phyloP scores from a whole-genome alignment of 2,888 invertebrate species.

The Agriopis aurantiaria region DNA sequence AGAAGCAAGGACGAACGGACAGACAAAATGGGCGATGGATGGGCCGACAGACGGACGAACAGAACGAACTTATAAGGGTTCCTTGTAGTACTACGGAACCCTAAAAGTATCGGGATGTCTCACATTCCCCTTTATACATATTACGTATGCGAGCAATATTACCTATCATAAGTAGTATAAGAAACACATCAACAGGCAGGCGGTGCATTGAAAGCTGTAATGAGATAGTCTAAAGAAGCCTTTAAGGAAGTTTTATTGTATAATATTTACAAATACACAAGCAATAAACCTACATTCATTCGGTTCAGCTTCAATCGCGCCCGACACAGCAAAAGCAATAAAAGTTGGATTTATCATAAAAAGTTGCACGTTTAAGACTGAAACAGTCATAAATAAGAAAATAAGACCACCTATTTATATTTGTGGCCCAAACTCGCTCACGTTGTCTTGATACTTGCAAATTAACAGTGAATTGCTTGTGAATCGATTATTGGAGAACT shows the following conservation, averaged over 20 bases:
- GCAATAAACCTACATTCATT: constrained; percentile 69
- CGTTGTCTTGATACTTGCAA: constrained; percentile 24
- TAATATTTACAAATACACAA: constrained; percentile 63
- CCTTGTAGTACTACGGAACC: no score
- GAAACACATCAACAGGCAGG: neutral
- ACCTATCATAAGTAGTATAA: no score
- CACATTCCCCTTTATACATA: no score
- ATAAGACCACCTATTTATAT: constrained; percentile 81
- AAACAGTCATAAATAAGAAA: constrained; percentile 81
- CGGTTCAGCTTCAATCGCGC: constrained; percentile 64
- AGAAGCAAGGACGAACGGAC: no score
- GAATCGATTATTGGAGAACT: neutral
- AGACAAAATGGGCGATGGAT: no score
- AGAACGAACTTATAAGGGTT: no score
- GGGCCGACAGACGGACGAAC: no score
- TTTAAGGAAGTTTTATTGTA: neutral
- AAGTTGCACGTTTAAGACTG: constrained; percentile 80
- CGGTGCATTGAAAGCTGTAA: neutral
- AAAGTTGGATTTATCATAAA: constrained; percentile 80
- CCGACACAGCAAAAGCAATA: constrained; percentile 66
- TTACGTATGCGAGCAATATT: no score
- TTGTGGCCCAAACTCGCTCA: constrained; percentile 23
- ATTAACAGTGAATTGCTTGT: neutral
- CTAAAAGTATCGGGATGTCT: no score
- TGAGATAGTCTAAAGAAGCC: no score